phyloP scores from a whole-genome alignment of 92 coral and sea anemone genomes.

The Actinernus sp. region DNA sequence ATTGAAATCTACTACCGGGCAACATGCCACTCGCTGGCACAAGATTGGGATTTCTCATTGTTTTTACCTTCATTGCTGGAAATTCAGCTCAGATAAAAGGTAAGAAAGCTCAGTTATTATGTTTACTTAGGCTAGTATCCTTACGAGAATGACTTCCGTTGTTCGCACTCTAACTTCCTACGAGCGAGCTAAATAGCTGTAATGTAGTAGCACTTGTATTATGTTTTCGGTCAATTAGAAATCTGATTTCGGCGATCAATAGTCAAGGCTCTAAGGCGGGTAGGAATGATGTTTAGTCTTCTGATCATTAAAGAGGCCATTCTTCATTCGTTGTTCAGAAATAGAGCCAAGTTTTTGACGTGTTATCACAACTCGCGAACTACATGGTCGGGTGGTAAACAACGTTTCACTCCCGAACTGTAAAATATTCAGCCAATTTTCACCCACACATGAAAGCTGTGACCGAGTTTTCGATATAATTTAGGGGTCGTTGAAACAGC shows the following conservation, averaged over 20 bases:
- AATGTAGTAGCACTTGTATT: neutral
- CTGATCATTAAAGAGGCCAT: neutral
- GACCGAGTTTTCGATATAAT: neutral
- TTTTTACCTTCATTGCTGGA: slow-evolving; percentile 29
- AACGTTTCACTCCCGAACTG: neutral
- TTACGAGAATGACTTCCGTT: slow-evolving; percentile 87
- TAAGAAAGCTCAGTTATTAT: slow-evolving; percentile 25
- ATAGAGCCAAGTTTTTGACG: no score
- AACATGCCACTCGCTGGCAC: slow-evolving; percentile 4
- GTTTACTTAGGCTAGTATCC: slow-evolving; percentile 62
- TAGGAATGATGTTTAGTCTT: neutral
- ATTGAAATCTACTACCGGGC: neutral
- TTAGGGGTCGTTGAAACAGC: no score
- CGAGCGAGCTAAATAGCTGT: neutral
- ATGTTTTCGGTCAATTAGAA: neutral
- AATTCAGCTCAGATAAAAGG: slow-evolving; percentile 44
- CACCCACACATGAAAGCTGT: neutral
- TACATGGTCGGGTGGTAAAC: no score
- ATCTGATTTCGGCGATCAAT: neutral
- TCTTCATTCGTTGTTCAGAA: neutral
- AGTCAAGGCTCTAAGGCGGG: neutral
- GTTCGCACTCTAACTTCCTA: slow-evolving; percentile 65
- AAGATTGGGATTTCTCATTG: slow-evolving; percentile 12
- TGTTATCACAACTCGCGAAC: no score
- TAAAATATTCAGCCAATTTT: slow-evolving; percentile 1